phyloP scores from a whole-genome alignment of 2,888 invertebrate genomes.

The Hoplodrina blanda region DNA sequence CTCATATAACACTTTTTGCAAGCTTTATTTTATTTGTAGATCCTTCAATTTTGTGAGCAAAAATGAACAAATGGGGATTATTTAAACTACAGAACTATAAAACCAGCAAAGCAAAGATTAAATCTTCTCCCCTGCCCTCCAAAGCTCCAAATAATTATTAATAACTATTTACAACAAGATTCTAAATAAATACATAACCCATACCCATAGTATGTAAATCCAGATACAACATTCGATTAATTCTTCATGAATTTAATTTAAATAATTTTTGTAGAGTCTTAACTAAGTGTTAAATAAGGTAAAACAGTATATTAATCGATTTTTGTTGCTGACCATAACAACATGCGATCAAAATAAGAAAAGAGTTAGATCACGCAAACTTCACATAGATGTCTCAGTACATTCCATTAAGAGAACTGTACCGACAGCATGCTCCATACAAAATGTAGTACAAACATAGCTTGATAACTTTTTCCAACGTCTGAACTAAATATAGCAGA shows the following conservation, averaged over 20 bases:
- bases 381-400: too few relatives aligned
- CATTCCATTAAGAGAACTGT: too few relatives aligned
- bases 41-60: constrained; percentile 28
- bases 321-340: constrained; percentile 7
- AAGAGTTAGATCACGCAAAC: background rate
- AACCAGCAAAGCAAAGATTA: constrained; percentile 15
- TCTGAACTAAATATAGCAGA: too few relatives aligned
- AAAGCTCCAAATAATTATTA: constrained; percentile 3
- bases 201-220: background rate
- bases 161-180: constrained; percentile 1
- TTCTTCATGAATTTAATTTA: too few relatives aligned
- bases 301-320: background rate
- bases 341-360: constrained; percentile 19
- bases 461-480: too few relatives aligned
- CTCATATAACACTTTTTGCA: background rate
- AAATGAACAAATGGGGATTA: background rate
- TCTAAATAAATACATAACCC: constrained; percentile 11
- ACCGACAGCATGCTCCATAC: too few relatives aligned
- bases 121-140: too few relatives aligned
- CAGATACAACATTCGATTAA: background rate
- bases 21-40: background rate
- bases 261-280: too few relatives aligned
- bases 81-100: background rate
- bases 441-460: too few relatives aligned
- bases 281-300: too few relatives aligned